A percentile compares a stretch with the other conserved stretches of the same genome.
phyloP scores from a whole-genome alignment of 2,113 vertebrate species.

The Mormyrus iriodes region DNA sequence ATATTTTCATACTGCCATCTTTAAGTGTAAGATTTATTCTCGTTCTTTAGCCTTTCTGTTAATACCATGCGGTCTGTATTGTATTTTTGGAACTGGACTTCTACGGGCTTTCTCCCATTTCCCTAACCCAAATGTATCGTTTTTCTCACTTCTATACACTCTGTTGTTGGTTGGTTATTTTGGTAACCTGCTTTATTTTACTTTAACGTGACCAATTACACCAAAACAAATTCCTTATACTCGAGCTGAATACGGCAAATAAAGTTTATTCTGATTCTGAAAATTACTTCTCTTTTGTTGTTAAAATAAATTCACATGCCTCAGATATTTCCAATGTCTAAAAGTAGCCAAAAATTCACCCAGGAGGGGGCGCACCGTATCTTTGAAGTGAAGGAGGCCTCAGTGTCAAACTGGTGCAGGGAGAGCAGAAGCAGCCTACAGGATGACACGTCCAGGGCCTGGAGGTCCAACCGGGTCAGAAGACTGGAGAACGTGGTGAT shows the following conservation, averaged over 20 bases:
- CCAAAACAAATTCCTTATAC: not conserved
- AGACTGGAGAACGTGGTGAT: slow-evolving; percentile 65
- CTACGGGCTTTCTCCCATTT: not conserved
- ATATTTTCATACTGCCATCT: not conserved
- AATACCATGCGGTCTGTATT: not conserved
- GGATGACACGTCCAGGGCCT: slow-evolving; percentile 38
- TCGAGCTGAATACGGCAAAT: not conserved
- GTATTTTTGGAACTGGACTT: not conserved
- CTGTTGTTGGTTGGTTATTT: not conserved
- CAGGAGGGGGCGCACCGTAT: slow-evolving; percentile 42
- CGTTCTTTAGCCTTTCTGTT: not conserved
- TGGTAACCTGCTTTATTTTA: not conserved
- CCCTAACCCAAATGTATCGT: not conserved
- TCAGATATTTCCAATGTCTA: not conserved
- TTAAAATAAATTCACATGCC: not conserved
- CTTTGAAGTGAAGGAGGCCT: slow-evolving; percentile 61
- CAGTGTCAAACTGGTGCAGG: slow-evolving; percentile 67
- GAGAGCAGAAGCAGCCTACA: slow-evolving; percentile 52
- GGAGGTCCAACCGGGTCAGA: slow-evolving; percentile 55
- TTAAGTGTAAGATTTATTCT: not conserved
- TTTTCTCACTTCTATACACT: not conserved
- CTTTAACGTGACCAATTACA: not conserved
- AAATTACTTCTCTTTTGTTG: not conserved
- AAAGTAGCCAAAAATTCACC: not conserved
- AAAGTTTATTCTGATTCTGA: not conserved